Evolutionary conservation across 2,797 vertebrate species (phyloP), one percentile per base, ranked within the genome.

Genomic region (Eospalax fontanierii): DNA sequence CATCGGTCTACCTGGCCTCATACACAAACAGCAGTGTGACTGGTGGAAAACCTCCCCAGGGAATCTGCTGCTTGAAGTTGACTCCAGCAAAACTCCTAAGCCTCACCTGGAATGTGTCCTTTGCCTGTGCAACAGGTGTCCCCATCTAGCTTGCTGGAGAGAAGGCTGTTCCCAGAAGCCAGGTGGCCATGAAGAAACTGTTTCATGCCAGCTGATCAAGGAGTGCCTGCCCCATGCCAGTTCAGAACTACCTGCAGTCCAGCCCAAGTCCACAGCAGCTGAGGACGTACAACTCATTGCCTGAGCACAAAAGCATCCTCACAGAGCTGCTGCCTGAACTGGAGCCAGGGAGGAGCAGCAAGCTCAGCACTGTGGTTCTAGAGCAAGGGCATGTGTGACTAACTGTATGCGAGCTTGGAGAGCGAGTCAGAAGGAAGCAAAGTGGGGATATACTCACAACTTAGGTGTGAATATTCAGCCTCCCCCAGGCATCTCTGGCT

Each of bases 221-320:
- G 54, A 89, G 57, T 33, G 35, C 73, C 83, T 90, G 80, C 83
- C 70, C 73, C 16, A 0, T 19, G 84, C 54, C 6, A 4, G n/a
- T 93, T 90, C 93, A 71, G 93, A 70, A 94, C 87, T 90, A 76
- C 80, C 82, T n/a, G 76, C 89, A 95, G 95, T 75, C 87, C 91
- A 78, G 1, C 87, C 12, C 28, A 90, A 82, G 84, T 79, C 50
- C 74, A 57, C 14, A 16, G 59, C 90, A 92, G 94, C 91, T 35
- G 63, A 85, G 63, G 63, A 75, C 87, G 66, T 4, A 3, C 2
- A 7, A 79, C 24, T 79, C 75, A 79, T 86, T 38, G 40, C 38
- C 74, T 57, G 15, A 84, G 75, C 40, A 54, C 65, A 30, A 4
- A 91, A 59, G 70, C 70, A 22, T 35, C 65, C 61, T 50, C 8